These are phyloP conservation scores for Polia nebulosa DNA, from an alignment of 2,888 invertebrate genomes.

Conservation along the genomic window DNA sequence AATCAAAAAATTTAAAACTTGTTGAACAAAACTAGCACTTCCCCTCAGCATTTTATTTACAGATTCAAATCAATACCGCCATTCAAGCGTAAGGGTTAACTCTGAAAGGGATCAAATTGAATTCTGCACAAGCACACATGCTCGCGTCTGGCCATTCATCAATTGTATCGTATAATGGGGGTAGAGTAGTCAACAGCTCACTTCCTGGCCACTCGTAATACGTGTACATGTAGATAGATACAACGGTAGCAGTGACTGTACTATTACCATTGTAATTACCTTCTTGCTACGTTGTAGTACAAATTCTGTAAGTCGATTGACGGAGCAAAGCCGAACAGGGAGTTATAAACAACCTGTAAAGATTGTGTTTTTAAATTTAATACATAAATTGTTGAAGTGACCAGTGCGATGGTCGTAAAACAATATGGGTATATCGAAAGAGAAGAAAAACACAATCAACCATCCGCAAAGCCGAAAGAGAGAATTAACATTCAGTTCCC, in stretches of 20 bases:
- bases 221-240: constrained; percentile 67
- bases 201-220: constrained; percentile 77
- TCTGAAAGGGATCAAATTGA: constrained; percentile 88
- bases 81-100: constrained; percentile 84
- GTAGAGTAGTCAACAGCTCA: constrained; percentile 84
- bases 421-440: background rate
- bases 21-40: constrained; percentile 26
- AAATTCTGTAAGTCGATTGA: constrained; percentile 30
- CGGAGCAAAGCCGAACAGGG: background rate
- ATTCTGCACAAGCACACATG: constrained; percentile 86
- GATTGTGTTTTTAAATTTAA: too few species aligned
- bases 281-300: constrained; percentile 62
- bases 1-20: constrained; percentile 5
- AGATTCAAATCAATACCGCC: constrained; percentile 86
- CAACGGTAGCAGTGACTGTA: constrained; percentile 53
- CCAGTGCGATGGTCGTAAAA: background rate
- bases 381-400: background rate
- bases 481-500: constrained; percentile 6
- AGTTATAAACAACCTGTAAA: too few species aligned
- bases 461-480: background rate
- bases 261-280: constrained; percentile 61
- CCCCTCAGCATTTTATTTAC: constrained; percentile 79
- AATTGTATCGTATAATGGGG: constrained; percentile 86
- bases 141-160: constrained; percentile 86
- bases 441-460: background rate